Evolutionary conservation across 2,113 vertebrate species (phyloP), one percentile per base, ranked within the genome.

Genomic region (Sarotherodon lohbergeri): DNA sequence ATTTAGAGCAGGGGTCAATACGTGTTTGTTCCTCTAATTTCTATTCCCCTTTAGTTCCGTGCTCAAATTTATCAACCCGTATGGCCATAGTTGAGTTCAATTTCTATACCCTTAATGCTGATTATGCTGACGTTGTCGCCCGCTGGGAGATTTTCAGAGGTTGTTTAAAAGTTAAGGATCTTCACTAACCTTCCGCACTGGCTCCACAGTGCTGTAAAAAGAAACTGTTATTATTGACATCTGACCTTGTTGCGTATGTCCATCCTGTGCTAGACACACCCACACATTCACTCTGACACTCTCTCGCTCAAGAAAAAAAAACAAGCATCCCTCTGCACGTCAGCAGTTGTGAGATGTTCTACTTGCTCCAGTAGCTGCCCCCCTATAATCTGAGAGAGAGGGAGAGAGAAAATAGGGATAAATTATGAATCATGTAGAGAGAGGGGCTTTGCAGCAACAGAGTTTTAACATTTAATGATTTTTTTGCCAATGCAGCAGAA

Each of bases 401-500:
- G 41, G 81, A 56, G 68, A 41, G 73, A 73, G 50, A 90, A 90
- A 89, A 90, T 63, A 86, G 78, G 86, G 93, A 95, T 96, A 85
- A 95, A 96, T 96, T 94, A 96, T 96, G 87, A 91, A 96, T 94
- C n/a, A 34, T 87, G 84, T 91, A 81, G 94, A 83, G 92, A 90
- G 90, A 90, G 93, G 89, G 86, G 95, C 96, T 95, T 92, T 94
- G 97, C 94, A 89, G 92, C 93, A 92, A 94, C 94, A 97, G 83
- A 93, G 93, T 97, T 97, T 97, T 97, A 97, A 96, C 95, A 90
- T 96, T 95, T 96, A 96, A 95, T 96, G 92, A 91, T 94, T 82
- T 94, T 91, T 89, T 89, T 91, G 87, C 88, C 92, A 88, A 11
- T 93, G 91, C 94, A 92, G 94, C 89, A 94, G 90, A 91, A 92